Base-by-base conservation (phyloP, 1,140 invertebrate genomes). In the Solenopsis fugax region DNA sequence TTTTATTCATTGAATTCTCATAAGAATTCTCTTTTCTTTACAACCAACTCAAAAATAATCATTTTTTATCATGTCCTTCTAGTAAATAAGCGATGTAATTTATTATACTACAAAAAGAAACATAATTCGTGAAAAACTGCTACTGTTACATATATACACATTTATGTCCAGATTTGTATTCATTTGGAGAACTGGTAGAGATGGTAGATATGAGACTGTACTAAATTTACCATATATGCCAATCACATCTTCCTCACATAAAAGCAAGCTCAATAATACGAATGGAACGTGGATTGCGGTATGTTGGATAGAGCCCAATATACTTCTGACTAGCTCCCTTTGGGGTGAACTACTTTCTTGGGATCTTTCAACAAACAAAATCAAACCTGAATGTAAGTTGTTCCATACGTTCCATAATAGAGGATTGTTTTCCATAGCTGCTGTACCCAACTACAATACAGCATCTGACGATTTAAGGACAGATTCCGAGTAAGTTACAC, bases 301-400 rank as follows among this genome's bases (percentile, higher is more conserved):
- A 18, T 94, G 93, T 89, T 97, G 97, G 97, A 90, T 95, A n/a
- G 91, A 95, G 62, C 94, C 96, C 18, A 94, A 93, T 72, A 85
- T 91, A n/a, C 78, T 96, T 4, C 78, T 96, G 6, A 93, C 94
- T 12, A 95, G 95, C 89, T 96, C 96, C 4, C 54, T 86, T 29
- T 95, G 92, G 88, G 95, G 95, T n/a, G 96, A 96, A 94, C 89
- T 96, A 21, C 80, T 96, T n/a, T 91, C 92, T n/a, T 96, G 96
- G 95, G 89, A 96, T 89, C 91, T 96, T 81, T 56, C 78, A 7
- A 45, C 52, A 48, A 54, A 54, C 21, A 75, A 77, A 67, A 87
- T 29, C 45, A 88, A 93, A 37, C 89, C 78, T 85, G 94, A 93
- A 13, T 93, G 89, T 64, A 90, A 93, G 84, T 67, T 96, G 10